These are phyloP conservation scores for Gasteruption jaculator DNA, from an alignment of 2,888 invertebrate genomes.

Conservation along the genomic window DNA sequence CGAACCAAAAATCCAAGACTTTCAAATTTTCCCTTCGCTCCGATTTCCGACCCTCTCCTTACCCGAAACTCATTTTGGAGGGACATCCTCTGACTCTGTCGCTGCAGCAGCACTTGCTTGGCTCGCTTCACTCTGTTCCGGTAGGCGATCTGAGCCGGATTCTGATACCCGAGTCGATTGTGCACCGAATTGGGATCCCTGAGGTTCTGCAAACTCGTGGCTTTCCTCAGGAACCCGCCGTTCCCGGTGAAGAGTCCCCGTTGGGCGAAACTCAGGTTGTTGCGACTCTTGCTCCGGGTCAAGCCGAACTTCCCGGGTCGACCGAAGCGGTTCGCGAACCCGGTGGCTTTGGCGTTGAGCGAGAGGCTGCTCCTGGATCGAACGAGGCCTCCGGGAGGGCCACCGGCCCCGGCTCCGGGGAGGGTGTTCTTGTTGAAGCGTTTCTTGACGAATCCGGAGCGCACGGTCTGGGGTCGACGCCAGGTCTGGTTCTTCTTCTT, in stretches of 20 bases:
- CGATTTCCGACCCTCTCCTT: no score
- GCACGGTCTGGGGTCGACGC: constrained; percentile 28
- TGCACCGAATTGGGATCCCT: constrained; percentile 46
- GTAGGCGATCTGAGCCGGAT: constrained; percentile 46
- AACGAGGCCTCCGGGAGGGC: constrained; percentile 24
- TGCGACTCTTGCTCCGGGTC: constrained; percentile 41
- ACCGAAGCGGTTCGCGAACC: constrained; percentile 29
- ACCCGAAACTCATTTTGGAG: constrained; percentile 40
- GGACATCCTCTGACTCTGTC: constrained; percentile 39
- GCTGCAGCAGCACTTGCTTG: constrained; percentile 42
- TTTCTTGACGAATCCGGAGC: constrained; percentile 38
- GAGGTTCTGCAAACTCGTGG: constrained; percentile 44
- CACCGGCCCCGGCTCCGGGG: constrained; percentile 6
- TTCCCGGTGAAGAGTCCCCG: constrained; percentile 34
- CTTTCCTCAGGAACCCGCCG: constrained; percentile 36
- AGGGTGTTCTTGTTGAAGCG: constrained; percentile 34
- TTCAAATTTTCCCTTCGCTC: no score
- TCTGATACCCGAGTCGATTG: constrained; percentile 46
- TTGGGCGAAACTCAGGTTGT: constrained; percentile 32
- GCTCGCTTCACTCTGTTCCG: constrained; percentile 46
- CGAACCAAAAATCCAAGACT: no score
- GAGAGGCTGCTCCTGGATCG: constrained; percentile 37
- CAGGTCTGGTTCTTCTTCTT: constrained; percentile 25
- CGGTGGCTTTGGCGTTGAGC: constrained; percentile 33
- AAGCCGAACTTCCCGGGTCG: constrained; percentile 33